Conservation (phyloP, 1,140 invertebrate genomes). For the Aphelenchoides fujianensis region DNA sequence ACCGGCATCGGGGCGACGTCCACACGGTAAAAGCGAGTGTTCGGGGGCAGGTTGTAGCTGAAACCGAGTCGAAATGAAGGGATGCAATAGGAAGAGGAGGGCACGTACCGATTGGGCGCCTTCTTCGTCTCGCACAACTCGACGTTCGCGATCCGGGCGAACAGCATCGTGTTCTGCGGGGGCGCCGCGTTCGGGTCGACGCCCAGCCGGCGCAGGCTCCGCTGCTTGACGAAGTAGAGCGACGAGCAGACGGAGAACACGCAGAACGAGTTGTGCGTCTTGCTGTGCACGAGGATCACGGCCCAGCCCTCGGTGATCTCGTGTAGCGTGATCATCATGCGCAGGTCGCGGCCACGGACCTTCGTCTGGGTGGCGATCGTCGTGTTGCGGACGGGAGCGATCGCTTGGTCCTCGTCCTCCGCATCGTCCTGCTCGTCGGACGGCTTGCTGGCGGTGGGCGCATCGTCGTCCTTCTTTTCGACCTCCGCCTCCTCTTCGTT, state of each 20-base stretch:
- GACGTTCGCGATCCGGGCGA: conserved; percentile 35
- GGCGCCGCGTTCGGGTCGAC: conserved; percentile 16
- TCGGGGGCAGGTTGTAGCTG: conserved; percentile 45
- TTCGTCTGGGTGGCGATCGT: conserved; percentile 32
- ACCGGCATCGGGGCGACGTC: conserved; percentile 35
- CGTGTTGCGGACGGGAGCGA: not conserved
- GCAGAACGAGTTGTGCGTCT: conserved; percentile 23
- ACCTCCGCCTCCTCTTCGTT: not conserved
- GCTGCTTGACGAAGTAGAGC: conserved; percentile 45
- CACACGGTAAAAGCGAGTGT: conserved; percentile 51
- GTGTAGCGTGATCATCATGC: conserved; percentile 40
- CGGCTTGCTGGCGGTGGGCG: not conserved
- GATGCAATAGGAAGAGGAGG: not conserved
- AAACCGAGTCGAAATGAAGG: conserved; percentile 18
- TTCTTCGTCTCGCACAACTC: conserved; percentile 48
- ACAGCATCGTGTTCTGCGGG: conserved; percentile 29
- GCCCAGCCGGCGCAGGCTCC: conserved; percentile 33
- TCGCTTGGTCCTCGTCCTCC: conserved; percentile 21
- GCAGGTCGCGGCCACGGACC: conserved; percentile 20
- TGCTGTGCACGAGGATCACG: conserved; percentile 34
- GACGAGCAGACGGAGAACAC: conserved; percentile 18
- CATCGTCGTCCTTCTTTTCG: not conserved
- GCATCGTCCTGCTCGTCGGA: not conserved
- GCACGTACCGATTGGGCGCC: conserved; percentile 35
- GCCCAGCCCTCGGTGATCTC: conserved; percentile 38